Evolutionary conservation across 2,797 vertebrate genomes (phyloP).

Genomic region (Rhynchonycteris naso): DNA sequence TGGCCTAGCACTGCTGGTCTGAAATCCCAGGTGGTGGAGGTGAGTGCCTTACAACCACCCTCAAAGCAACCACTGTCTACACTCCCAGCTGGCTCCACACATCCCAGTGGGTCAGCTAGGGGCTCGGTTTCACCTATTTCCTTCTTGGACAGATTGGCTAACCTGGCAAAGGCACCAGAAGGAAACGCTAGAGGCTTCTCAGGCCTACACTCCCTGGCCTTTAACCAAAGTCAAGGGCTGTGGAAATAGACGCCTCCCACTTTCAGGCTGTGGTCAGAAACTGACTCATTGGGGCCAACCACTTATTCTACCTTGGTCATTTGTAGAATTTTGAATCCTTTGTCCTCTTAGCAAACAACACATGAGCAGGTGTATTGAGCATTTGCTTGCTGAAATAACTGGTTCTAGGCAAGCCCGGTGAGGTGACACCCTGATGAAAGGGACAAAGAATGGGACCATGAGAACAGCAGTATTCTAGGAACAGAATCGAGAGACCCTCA

Average conservation of each 20-base stretch:
- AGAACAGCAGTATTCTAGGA: background rate
- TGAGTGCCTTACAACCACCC: background rate
- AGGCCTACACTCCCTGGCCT: background rate
- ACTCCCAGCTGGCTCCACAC: background rate
- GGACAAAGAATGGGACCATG: background rate
- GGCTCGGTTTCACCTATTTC: background rate
- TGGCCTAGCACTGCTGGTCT: background rate
- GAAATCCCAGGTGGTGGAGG: background rate
- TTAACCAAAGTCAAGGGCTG: background rate
- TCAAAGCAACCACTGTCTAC: background rate
- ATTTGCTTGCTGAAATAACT: background rate
- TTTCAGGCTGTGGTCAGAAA: background rate
- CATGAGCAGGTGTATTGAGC: background rate
- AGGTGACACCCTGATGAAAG: background rate
- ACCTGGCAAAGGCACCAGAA: no score
- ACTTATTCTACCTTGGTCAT: background rate
- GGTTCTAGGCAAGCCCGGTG: background rate
- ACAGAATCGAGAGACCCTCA: background rate
- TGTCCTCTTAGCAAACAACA: background rate
- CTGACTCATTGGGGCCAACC: background rate
- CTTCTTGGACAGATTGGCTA: background rate
- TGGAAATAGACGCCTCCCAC: background rate
- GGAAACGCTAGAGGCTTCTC: background rate
- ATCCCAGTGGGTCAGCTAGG: background rate
- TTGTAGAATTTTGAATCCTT: background rate